Base-by-base conservation (phyloP, 92 coral and sea anemone species). In the Porites divaricata region DNA sequence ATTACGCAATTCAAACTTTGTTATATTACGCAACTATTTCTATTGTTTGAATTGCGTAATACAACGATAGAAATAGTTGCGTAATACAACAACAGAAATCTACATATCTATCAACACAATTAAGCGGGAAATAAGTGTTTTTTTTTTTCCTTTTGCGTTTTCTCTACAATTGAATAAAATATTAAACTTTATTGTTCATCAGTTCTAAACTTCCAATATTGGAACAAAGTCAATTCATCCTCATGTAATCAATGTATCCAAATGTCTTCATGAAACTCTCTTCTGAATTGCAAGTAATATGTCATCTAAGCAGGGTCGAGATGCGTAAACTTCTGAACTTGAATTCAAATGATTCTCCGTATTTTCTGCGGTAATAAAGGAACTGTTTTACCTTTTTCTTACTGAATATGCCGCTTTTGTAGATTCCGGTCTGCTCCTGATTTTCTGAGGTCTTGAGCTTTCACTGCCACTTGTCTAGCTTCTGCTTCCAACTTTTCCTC, bases 141-240 rank as follows among this genome's bases (percentile, higher is more conserved):
- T n/a, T 53, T 53, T 6, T 26, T 70, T 24, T 28, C 48, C n/a
- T 70, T 14, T 17, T 70, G 20, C 57, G 22, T 28, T 19, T 70
- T 51, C 48, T 70, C 17, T 50, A 22, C 17, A 10, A 35, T 68
- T 24, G 28, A 67, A 35, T 24, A 23, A 35, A 21, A 23, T 23
- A 49, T 67, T 49, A 68, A 35, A 68, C 72, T 68, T 68, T 68
- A 35, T 68, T 19, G 72, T 68, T 68, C 72, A 24, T 14, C 72
- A 68, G 72, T 68, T 68, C 5, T 68, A 48, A 68, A 24, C 25
- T 49, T 68, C 23, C 57, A 53, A 53, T 53, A 13, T 13, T 53
- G 11, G 57, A 53, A 53, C 57, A 53, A 53, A 53, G 57, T 68
- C 72, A 68, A 11, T 28, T 19, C 49, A 26, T 68, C 28, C 72